Percentiles rank a stretch among this genome's conserved stretches.
These are phyloP conservation scores for Halesus radiatus DNA, from an alignment of 1,140 invertebrate genomes.

Conservation along the genomic window DNA sequence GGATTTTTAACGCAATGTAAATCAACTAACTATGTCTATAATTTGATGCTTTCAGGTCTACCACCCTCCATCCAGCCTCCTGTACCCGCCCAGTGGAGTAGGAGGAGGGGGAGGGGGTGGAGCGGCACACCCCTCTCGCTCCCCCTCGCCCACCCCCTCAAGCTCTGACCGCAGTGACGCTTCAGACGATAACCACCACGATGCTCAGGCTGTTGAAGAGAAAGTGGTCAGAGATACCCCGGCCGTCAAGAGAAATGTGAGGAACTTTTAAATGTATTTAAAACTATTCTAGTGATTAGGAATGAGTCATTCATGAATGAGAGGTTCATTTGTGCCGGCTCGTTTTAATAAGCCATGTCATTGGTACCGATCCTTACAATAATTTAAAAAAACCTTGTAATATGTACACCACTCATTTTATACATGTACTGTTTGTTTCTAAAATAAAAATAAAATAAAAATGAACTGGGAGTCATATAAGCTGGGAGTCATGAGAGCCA, in stretches of 20 bases:
- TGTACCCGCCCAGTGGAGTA: constrained; percentile 77
- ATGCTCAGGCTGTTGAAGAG: constrained; percentile 40
- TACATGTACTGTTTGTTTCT: no score
- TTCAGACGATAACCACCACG: constrained; percentile 52
- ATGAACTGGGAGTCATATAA: no score
- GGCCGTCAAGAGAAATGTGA: constrained; percentile 56
- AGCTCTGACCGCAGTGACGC: constrained; percentile 54
- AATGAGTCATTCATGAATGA: no score
- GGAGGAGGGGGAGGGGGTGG: constrained; percentile 68
- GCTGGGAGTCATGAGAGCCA: no score
- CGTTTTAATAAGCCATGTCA: no score
- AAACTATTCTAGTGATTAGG: neutral
- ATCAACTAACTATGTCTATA: no score
- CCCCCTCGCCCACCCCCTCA: constrained; percentile 59
- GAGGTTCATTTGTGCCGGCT: no score
- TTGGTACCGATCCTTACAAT: no score
- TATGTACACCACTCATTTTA: no score
- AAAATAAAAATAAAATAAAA: no score
- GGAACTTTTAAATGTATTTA: neutral
- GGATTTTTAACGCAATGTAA: no score
- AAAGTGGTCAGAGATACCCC: constrained; percentile 19
- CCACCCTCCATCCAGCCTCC: constrained; percentile 71
- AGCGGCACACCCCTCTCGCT: constrained; percentile 76
- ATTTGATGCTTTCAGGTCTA: constrained; percentile 59
- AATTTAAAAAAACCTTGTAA: no score